A percentile compares a stretch with the other conserved stretches of the same genome.
phyloP scores from a whole-genome alignment of 2,797 vertebrate species.

The Amniataba percoides region DNA sequence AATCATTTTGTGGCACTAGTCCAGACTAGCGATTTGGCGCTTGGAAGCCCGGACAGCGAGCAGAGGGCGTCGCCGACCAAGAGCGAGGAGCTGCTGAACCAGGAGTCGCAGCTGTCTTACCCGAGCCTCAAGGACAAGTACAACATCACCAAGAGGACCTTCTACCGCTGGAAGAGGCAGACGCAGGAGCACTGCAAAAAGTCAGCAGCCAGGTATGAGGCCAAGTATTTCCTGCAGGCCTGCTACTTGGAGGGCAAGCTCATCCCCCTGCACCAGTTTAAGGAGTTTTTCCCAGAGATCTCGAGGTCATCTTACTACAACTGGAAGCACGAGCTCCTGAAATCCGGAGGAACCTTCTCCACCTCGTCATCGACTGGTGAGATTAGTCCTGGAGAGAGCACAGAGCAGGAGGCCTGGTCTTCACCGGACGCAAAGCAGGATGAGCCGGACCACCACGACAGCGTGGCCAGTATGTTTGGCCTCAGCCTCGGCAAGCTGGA shows the following conservation, averaged over 20 bases:
- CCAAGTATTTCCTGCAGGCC: conserved; percentile 94
- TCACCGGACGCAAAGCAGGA: conserved; percentile 79
- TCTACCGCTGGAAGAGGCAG: conserved; percentile 96
- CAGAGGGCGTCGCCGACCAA: conserved; percentile 75
- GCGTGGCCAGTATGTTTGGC: conserved; percentile 78
- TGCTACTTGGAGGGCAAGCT: conserved; percentile 90
- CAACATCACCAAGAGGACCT: conserved; percentile 95
- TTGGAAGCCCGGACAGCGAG: conserved; percentile 70
- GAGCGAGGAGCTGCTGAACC: conserved; percentile 84
- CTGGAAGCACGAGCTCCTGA: conserved; percentile 95
- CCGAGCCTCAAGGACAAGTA: conserved; percentile 89
- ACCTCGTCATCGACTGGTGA: conserved; percentile 78
- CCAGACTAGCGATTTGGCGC: conserved; percentile 83
- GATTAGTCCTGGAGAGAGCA: conserved; percentile 80
- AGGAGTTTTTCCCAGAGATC: conserved; percentile 93
- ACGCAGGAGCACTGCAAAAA: conserved; percentile 92
- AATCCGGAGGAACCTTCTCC: conserved; percentile 79
- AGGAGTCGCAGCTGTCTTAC: conserved; percentile 88
- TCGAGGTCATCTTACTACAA: conserved; percentile 96
- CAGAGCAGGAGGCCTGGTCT: conserved; percentile 85
- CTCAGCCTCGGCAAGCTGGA: conserved; percentile 71
- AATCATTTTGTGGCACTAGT: conserved; percentile 93
- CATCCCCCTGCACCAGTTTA: conserved; percentile 92
- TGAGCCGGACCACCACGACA: conserved; percentile 69
- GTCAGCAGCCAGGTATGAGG: conserved; percentile 92